Base-by-base conservation (phyloP, 2,113 vertebrate genomes). In the Phainopepla nitens region DNA sequence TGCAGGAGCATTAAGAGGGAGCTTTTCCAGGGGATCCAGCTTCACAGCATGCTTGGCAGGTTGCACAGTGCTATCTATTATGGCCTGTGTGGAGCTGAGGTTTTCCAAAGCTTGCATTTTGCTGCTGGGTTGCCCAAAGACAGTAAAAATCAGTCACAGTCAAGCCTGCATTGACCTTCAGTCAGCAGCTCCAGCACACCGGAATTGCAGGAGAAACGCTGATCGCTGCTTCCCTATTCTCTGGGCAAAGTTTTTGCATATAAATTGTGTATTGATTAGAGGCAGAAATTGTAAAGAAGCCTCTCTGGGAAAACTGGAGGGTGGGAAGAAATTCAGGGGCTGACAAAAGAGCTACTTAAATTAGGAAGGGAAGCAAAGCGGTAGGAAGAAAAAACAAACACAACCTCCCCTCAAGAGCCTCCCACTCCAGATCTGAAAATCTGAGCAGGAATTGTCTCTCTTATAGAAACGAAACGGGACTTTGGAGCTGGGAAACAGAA, bases 81-180 rank as follows among this genome's bases (percentile, higher is more conserved):
- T 0, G 1, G 72, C 57, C 62, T 12, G 7, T 42, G 4, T 8
- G 2, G 15, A 49, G 65, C 19, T 6, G 12, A 69, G 50, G 29
- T 87, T 93, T 94, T 65, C 82, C 94, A 77, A 69, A 92, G 91
- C 89, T 95, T 87, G 92, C 73, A 53, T 77, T 96, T 94, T 93
- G 82, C 86, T 96, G 86, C 91, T 24, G 56, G 60, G 77, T 54
- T 94, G 73, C 71, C 90, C 90, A 87, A 89, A 87, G 88, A 93
- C 83, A 89, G 75, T 82, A 93, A 93, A 94, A 93, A 93, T 94
- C 91, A 89, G 72, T 95, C 95, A 91, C 8, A 93, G 93, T 79
- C 71, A 93, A 93, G 86, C 79, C 45, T 31, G 45, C 31, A 20
- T 66, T 91, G 95, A 92, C 92, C 83, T 92, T 93, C 91, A 83